Evolutionary conservation across 2,888 invertebrate species (phyloP).

Genomic region (Aporophyla nigra): DNA sequence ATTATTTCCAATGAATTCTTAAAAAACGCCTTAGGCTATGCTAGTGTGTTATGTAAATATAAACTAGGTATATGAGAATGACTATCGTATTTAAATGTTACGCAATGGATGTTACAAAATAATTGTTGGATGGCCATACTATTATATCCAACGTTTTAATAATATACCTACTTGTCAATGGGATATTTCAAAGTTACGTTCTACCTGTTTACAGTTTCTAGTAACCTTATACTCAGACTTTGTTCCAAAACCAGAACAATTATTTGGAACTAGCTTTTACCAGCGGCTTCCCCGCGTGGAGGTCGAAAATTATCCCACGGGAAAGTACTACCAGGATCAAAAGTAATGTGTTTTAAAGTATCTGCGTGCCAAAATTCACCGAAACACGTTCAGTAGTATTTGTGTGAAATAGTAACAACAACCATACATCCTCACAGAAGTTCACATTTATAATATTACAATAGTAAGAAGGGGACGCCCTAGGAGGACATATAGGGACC

Average conservation of each 20-base stretch:
- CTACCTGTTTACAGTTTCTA: neutral
- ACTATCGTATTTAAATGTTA: slow-evolving; percentile 40
- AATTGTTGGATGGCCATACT: slow-evolving; percentile 16
- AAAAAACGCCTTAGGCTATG: slow-evolving; percentile 19
- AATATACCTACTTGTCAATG: slow-evolving; percentile 14
- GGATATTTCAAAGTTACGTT: slow-evolving; percentile 16
- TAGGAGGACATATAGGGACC: too few species aligned
- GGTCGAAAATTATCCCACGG: too few species aligned
- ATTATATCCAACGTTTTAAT: slow-evolving; percentile 26
- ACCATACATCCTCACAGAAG: too few species aligned
- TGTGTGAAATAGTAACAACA: too few species aligned
- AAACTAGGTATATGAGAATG: slow-evolving; percentile 28
- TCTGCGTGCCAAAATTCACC: too few species aligned
- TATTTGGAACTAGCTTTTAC: neutral
- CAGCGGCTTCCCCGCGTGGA: too few species aligned
- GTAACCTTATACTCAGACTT: neutral
- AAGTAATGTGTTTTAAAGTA: too few species aligned
- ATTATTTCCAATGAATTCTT: neutral
- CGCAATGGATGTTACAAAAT: slow-evolving; percentile 50
- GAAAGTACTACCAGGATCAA: too few species aligned
- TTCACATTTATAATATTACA: too few species aligned
- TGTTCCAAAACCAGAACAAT: neutral
- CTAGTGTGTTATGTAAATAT: slow-evolving; percentile 43
- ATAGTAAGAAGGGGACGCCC: too few species aligned
- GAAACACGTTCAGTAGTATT: too few species aligned